Conservation (phyloP, 2,113 vertebrate species). For the Acanthisitta chloris region DNA sequence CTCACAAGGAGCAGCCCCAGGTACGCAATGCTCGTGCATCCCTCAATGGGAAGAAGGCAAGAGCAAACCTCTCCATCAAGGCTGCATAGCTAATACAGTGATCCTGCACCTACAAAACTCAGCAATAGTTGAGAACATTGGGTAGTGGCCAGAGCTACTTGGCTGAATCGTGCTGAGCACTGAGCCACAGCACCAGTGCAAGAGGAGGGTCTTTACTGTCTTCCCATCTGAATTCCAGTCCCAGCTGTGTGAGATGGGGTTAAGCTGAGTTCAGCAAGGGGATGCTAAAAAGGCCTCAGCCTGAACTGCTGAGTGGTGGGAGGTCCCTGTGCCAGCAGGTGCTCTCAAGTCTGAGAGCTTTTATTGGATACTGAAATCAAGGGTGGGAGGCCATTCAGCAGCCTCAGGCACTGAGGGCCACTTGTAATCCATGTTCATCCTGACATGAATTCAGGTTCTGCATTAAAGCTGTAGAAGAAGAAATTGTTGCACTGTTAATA, state of each 20-base stretch:
- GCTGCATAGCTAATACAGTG: background rate
- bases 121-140: background rate
- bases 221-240: background rate
- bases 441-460: background rate
- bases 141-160: background rate
- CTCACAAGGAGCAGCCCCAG: background rate
- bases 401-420: background rate
- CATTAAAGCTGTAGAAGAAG: background rate
- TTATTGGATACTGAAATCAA: background rate
- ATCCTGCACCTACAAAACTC: background rate
- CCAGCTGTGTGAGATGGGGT: accelerated
- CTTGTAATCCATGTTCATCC: background rate
- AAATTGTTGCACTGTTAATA: background rate
- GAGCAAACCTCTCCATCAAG: background rate
- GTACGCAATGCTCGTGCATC: accelerated
- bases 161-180: background rate
- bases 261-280: background rate
- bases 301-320: background rate
- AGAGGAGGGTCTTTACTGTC: background rate
- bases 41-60: background rate
- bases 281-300: background rate
- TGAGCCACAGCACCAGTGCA: background rate
- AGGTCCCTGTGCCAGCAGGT: background rate
- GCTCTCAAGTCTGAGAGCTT: background rate
- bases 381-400: background rate